A percentile compares a stretch with the other conserved stretches of the same genome.
Evolutionary conservation across 2,797 vertebrate genomes (phyloP).

Genomic region (Halcyon smyrnensis): DNA sequence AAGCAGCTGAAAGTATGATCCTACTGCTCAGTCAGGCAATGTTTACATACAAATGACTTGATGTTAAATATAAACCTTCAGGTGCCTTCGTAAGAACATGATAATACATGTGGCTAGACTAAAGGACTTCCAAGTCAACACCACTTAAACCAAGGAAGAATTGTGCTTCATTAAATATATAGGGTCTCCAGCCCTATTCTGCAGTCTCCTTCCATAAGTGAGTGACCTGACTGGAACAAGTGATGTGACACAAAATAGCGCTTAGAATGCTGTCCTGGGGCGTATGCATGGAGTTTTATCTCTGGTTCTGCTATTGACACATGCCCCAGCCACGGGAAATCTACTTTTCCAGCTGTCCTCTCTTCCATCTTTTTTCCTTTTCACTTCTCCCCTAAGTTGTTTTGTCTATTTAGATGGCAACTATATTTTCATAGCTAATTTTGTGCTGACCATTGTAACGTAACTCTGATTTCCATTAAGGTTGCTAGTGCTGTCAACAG

Average conservation of each 20-base stretch:
- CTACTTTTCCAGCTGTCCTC: neutral
- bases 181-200: neutral
- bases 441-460: neutral
- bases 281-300: neutral
- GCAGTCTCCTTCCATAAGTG: neutral
- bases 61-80: constrained; percentile 34
- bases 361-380: neutral
- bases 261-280: neutral
- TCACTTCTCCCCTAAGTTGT: neutral
- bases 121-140: neutral
- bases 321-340: neutral
- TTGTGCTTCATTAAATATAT: neutral
- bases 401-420: neutral
- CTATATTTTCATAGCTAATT: neutral
- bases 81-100: constrained; percentile 11
- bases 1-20: constrained; percentile 48
- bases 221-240: neutral
- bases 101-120: neutral
- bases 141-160: neutral
- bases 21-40: neutral
- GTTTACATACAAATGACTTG: constrained; percentile 48
- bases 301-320: neutral
- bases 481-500: neutral
- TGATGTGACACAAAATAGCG: neutral
- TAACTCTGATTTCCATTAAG: neutral